These are phyloP conservation scores for Ramphastos sulfuratus DNA, from an alignment of 2,113 vertebrate species.

Conservation along the genomic window DNA sequence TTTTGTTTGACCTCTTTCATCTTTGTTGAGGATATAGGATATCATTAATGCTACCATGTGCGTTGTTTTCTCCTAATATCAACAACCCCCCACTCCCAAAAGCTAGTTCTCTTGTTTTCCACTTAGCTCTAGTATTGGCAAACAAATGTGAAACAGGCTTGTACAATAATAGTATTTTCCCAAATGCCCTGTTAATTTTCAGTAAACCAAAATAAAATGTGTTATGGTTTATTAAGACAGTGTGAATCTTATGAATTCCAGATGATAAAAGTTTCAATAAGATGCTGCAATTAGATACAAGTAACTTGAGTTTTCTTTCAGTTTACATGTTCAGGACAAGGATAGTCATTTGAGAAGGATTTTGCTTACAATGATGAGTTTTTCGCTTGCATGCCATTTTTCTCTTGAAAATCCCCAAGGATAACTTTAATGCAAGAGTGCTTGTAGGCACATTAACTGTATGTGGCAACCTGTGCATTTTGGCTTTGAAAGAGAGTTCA, in stretches of 20 bases:
- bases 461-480: neutral
- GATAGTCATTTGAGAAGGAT: slow-evolving; percentile 58
- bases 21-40: slow-evolving; percentile 73
- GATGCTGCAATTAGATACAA: slow-evolving; percentile 54
- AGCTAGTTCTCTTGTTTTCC: slow-evolving; percentile 61
- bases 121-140: slow-evolving; percentile 72
- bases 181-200: slow-evolving; percentile 81
- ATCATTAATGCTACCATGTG: slow-evolving; percentile 77
- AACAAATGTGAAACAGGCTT: slow-evolving; percentile 76
- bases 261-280: slow-evolving; percentile 77
- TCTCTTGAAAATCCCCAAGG: neutral
- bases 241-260: slow-evolving; percentile 76
- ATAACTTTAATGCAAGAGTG: neutral
- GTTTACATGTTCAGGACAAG: slow-evolving; percentile 51
- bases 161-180: slow-evolving; percentile 77
- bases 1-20: slow-evolving; percentile 75
- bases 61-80: slow-evolving; percentile 75
- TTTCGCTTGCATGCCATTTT: slow-evolving; percentile 2
- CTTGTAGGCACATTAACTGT: neutral
- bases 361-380: slow-evolving; percentile 30
- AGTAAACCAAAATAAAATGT: slow-evolving; percentile 82
- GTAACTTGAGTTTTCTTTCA: slow-evolving; percentile 67
- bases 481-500: neutral
- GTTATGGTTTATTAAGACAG: slow-evolving; percentile 81
- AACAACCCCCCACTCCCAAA: neutral